Evolutionary conservation across 2,113 vertebrate genomes (phyloP).

Genomic region (Panthera leo): DNA sequence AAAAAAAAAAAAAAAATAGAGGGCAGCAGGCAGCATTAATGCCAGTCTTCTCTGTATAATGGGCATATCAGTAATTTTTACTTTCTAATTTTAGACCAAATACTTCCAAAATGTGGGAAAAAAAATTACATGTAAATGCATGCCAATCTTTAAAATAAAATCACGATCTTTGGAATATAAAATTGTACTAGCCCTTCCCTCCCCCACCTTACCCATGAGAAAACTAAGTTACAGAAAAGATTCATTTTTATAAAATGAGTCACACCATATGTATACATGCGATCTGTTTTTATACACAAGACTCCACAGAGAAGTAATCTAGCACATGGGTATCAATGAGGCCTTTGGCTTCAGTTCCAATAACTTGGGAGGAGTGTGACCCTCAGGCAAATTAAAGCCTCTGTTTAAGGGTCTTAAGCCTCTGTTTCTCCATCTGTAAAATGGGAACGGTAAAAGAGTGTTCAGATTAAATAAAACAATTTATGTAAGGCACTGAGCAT

Average conservation of each 20-base stretch:
- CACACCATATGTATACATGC: background rate
- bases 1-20: no score
- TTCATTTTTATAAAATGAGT: background rate
- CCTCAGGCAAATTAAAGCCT: background rate
- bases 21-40: background rate
- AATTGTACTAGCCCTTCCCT: background rate
- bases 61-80: background rate
- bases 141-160: conserved; percentile 1
- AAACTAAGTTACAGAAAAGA: background rate
- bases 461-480: background rate
- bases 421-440: background rate
- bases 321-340: background rate
- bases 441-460: background rate
- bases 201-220: background rate
- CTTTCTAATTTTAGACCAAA: background rate
- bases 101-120: background rate
- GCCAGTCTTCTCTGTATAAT: background rate
- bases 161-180: background rate
- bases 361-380: background rate
- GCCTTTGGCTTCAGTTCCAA: background rate
- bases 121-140: background rate
- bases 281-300: background rate
- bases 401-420: background rate
- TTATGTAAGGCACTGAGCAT: background rate
- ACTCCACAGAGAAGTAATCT: background rate